phyloP scores from a whole-genome alignment of 2,888 invertebrate species.

The Thumatha senex region DNA sequence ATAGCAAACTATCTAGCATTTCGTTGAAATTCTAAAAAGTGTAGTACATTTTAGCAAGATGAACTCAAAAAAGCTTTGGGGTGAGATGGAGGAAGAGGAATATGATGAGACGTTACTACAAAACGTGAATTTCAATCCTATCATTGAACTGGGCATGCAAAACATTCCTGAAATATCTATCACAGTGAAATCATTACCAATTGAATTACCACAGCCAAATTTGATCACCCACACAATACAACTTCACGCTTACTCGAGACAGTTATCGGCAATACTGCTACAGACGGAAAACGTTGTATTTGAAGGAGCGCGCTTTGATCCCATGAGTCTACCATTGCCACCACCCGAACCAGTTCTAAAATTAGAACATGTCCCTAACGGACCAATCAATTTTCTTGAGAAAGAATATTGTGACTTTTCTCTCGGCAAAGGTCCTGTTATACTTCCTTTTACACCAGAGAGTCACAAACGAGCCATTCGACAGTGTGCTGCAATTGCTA shows the following conservation, averaged over 20 bases:
- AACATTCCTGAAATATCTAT: conserved; percentile 78
- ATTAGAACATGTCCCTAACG: conserved; percentile 58
- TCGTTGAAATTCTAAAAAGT: too few relatives aligned
- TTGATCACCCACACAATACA: conserved; percentile 76
- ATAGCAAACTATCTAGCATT: too few relatives aligned
- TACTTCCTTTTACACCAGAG: conserved; percentile 73
- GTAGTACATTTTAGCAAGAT: conserved; percentile 17
- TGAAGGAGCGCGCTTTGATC: conserved; percentile 61
- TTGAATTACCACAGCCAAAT: conserved; percentile 72
- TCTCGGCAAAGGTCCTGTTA: conserved; percentile 66
- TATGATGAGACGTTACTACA: conserved; percentile 64
- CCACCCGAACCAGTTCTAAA: conserved; percentile 63
- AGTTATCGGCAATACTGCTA: conserved; percentile 63
- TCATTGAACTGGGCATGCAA: conserved; percentile 79
- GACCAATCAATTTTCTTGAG: conserved; percentile 68
- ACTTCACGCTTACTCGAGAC: conserved; percentile 65
- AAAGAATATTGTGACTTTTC: conserved; percentile 76
- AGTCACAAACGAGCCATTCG: conserved; percentile 71
- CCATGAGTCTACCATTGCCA: conserved; percentile 57
- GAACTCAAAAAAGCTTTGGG: conserved; percentile 66
- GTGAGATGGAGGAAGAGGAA: conserved; percentile 67
- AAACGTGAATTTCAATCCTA: conserved; percentile 76
- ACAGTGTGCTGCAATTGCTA: conserved; percentile 73
- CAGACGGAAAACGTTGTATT: conserved; percentile 63
- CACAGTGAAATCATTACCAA: conserved; percentile 71